Evolutionary conservation across 2,888 invertebrate species (phyloP).

Genomic region (Priocnemis perturbator): DNA sequence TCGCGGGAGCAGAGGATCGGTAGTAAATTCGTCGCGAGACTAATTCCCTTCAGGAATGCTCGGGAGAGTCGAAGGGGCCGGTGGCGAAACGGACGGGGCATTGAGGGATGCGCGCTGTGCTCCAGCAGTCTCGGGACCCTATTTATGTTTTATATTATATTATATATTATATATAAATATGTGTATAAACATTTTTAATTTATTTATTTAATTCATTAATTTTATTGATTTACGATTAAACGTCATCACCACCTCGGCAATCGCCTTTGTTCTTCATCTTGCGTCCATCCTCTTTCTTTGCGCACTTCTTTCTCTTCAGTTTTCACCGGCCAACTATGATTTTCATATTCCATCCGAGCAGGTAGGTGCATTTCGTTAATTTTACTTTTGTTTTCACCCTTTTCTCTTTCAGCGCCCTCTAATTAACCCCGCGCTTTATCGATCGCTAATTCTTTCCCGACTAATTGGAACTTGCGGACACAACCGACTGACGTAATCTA

Average conservation of each 20-base stretch:
- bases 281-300: slow-evolving; percentile 2
- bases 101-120: slow-evolving; percentile 59
- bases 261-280: slow-evolving; percentile 24
- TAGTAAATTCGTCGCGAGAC: too few relatives aligned
- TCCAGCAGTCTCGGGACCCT: slow-evolving; percentile 72
- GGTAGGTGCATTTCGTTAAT: slow-evolving; percentile 41
- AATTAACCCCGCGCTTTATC: not conserved
- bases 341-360: slow-evolving; percentile 13
- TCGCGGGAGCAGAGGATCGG: too few relatives aligned
- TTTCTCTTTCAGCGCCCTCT: not conserved
- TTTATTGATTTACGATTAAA: slow-evolving; percentile 75
- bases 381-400: slow-evolving; percentile 4
- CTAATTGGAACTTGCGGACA: not conserved
- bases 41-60: too few relatives aligned
- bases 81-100: slow-evolving; percentile 11
- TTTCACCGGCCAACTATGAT: slow-evolving; percentile 9
- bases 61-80: too few relatives aligned
- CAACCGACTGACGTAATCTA: slow-evolving; percentile 27
- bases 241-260: slow-evolving; percentile 69
- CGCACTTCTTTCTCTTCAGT: slow-evolving; percentile 30
- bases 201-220: slow-evolving; percentile 75
- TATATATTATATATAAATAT: slow-evolving; percentile 66
- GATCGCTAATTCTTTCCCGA: not conserved
- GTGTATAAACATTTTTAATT: slow-evolving; percentile 74
- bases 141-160: slow-evolving; percentile 74